A percentile compares a stretch with the other conserved stretches of the same genome.
These are phyloP conservation scores for Drosophila tristis DNA, from an alignment of 1,140 invertebrate species.

Conservation along the genomic window DNA sequence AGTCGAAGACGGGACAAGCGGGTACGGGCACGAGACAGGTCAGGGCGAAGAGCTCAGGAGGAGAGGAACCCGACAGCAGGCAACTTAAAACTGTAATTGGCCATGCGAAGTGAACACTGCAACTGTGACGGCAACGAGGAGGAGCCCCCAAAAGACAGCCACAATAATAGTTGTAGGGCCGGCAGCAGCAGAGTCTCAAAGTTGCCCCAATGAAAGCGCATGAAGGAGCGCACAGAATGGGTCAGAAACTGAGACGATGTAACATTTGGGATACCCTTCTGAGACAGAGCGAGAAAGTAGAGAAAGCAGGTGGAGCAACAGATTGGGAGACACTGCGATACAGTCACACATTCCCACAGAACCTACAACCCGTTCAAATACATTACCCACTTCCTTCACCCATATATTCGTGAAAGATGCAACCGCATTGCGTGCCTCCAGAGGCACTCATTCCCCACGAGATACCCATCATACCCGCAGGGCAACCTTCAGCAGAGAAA, in stretches of 20 bases:
- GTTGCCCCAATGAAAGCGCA: constrained; percentile 24
- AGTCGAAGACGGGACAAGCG: constrained; percentile 30
- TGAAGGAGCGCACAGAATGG: neutral
- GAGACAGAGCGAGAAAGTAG: too few species aligned
- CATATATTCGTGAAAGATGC: neutral
- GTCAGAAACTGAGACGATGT: too few species aligned
- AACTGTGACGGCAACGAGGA: constrained; percentile 22
- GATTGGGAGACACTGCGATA: too few species aligned
- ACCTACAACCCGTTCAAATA: too few species aligned
- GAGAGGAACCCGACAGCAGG: neutral
- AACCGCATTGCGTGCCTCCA: neutral
- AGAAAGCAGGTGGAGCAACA: too few species aligned
- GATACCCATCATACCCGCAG: constrained; percentile 33
- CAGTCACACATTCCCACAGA: too few species aligned
- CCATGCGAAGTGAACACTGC: constrained; percentile 64
- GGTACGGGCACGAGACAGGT: constrained; percentile 22
- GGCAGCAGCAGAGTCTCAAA: constrained; percentile 12
- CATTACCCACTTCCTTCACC: too few species aligned
- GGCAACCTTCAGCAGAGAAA: constrained; percentile 34
- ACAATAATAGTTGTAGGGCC: constrained; percentile 37
- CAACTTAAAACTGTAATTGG: constrained; percentile 72
- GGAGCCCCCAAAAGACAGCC: constrained; percentile 11
- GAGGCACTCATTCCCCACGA: neutral
- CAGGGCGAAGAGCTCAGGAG: constrained; percentile 8
- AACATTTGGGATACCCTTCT: constrained; percentile 15